Evolutionary conservation across 2,797 vertebrate genomes (phyloP), one percentile per base, ranked within the genome.

Genomic region (Pampus argenteus): DNA sequence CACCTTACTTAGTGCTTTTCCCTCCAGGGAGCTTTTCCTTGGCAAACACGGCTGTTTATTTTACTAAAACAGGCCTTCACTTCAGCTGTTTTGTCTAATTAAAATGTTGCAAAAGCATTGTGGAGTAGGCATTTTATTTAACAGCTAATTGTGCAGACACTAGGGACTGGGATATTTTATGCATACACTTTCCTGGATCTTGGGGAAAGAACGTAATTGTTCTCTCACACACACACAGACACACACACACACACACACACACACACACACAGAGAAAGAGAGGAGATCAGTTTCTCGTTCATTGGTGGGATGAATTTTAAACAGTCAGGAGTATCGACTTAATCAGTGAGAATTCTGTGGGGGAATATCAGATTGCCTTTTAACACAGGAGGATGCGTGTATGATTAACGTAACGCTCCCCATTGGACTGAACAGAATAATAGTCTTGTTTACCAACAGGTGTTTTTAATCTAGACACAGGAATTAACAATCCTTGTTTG

Each of bases 141-240:
- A 96, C 95, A 93, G 95, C 95, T 98, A 98, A 98, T 98, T 98
- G 96, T 96, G 95, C 95, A 94, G 95, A 97, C 97, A 94, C 96
- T 92, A 92, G 96, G 96, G 96, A 96, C 85, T 84, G 87, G 92
- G 92, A 83, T 93, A 94, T 95, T 97, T 97, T 96, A 96, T 96
- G 96, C 95, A 96, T 96, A 94, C 95, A 94, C 95, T 95, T 95
- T 95, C 92, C 93, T 93, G 95, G 94, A 96, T 95, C 95, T 95
- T 92, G 76, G 73, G 84, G 82, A 86, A 81, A 79, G 68, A 85
- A 78, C 72, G 78, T 77, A 71, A 50, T 61, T 25, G 67, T 49
- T 50, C 49, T 31, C 26, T 29, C 58, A 63, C 58, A 59, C 28
- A 66, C 42, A 64, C 26, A 47, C 15, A 59, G 25, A 66, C 42